Conservation (phyloP, 2,888 invertebrate species). For the Leptopilina syphax region DNA sequence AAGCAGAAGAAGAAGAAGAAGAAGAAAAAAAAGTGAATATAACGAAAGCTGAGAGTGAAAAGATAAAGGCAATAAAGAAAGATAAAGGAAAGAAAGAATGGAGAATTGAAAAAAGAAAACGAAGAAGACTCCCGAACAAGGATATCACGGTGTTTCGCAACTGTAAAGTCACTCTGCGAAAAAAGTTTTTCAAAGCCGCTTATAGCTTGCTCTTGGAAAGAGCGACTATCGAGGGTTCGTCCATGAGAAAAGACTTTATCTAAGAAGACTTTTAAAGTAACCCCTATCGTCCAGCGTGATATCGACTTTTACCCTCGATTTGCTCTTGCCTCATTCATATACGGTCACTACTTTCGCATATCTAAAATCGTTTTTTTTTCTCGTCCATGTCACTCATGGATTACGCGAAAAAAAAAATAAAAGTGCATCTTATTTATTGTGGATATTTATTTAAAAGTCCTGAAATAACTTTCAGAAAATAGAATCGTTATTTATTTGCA, state of each 20-base stretch:
- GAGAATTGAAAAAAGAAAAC: conserved; percentile 16
- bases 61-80: neutral
- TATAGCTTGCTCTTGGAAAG: conserved; percentile 37
- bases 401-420: neutral
- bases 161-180: conserved; percentile 14
- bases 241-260: conserved; percentile 55
- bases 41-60: neutral
- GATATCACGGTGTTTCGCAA: conserved; percentile 33
- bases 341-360: conserved; percentile 12
- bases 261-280: conserved; percentile 50
- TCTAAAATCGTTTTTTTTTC: neutral
- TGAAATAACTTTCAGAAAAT: too few relatives aligned
- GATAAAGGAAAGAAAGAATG: conserved; percentile 9
- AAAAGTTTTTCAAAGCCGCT: conserved; percentile 38
- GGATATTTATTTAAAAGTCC: neutral
- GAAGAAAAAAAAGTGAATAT: neutral
- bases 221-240: conserved; percentile 13
- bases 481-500: too few relatives aligned
- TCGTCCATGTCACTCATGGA: neutral
- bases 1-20: neutral
- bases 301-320: conserved; percentile 57
- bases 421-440: neutral
- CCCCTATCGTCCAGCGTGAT: conserved; percentile 59
- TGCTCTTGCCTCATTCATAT: conserved; percentile 34
- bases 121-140: conserved; percentile 13